Evolutionary conservation across 2,888 invertebrate genomes (phyloP).

Genomic region (Camponotus fellah): DNA sequence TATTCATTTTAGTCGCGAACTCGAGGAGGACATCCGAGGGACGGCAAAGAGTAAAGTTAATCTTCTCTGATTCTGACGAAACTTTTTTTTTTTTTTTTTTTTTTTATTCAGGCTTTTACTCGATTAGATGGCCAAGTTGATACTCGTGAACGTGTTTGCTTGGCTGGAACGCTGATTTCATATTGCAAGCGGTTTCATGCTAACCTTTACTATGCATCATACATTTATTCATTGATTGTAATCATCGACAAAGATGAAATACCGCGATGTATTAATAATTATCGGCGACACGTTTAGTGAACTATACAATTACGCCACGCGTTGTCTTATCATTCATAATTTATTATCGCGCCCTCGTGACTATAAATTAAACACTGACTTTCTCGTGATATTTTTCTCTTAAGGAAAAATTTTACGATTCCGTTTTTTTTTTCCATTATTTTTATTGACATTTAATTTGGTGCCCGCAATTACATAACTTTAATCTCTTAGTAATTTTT

Average conservation of each 20-base stretch:
- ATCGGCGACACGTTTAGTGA: conserved; percentile 38
- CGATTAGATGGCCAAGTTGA: conserved; percentile 32
- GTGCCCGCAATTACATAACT: neutral
- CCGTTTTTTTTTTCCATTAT: neutral
- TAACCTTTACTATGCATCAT: conserved; percentile 26
- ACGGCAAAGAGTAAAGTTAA: conserved; percentile 40
- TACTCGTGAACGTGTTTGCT: neutral
- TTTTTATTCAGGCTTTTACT: conserved; percentile 25
- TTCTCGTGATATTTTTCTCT: conserved; percentile 15
- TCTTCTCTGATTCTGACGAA: conserved; percentile 26
- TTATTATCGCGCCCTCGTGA: neutral
- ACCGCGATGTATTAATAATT: conserved; percentile 57
- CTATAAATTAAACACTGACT: neutral
- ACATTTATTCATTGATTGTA: conserved; percentile 20
- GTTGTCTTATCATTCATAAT: conserved; percentile 56
- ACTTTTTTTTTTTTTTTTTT: conserved; percentile 34
- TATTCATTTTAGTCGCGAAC: conserved; percentile 12
- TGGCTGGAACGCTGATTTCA: conserved; percentile 7
- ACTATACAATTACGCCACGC: conserved; percentile 49
- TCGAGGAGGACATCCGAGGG: conserved; percentile 7
- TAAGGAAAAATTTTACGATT: conserved; percentile 2
- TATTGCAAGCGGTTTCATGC: conserved; percentile 3
- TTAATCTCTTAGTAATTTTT: neutral
- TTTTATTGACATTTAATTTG: conserved; percentile 2
- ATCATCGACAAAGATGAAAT: conserved; percentile 11